Evolutionary conservation across 2,113 vertebrate genomes (phyloP), one percentile per base, ranked within the genome.

Genomic region (Odocoileus hemionus): DNA sequence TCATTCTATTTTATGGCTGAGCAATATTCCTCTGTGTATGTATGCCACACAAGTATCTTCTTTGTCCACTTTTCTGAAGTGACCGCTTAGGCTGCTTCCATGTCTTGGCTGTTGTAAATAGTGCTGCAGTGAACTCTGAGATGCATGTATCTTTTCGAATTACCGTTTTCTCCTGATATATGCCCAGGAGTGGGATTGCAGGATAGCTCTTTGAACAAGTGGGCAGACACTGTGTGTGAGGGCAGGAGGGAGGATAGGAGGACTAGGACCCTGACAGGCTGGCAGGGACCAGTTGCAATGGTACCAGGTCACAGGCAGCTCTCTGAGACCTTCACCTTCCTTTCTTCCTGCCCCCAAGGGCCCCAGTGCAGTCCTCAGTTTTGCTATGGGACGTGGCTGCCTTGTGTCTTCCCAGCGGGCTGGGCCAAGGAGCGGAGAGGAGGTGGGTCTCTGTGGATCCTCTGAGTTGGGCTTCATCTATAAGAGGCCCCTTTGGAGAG

Each of bases 81-180:
- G 15, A 17, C 50, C 15, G 1, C 28, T 11, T 50, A 79, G 78
- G 45, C 28, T 12, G 28, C 8, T 11, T 80, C 28, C 16, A 1
- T 50, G 45, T 33, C 45, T 21, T 50, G 76, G 78, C 45, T 50
- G 1, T 33, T 50, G 45, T 80, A 5, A 80, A 50, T 3, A 50
- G 9, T 50, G 78, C 28, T 50, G 16, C 78, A 21, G 16, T 78
- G 28, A 80, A 21, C 78, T 21, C 28, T 19, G 76, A 28, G 15
- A 28, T 0, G 4, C 45, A 11, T 3, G 26, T 11, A 3, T 30
- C 26, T 79, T 50, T 50, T 47, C 0, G 2, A 47, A 79, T 47
- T 19, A 11, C 43, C 1, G 2, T 79, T 47, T 79, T 50, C 26
- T 47, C 76, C 26, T 28, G 76, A 19, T 21, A 33, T 0, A 33